A percentile compares a stretch with the other conserved stretches of the same genome.
Conservation (phyloP, 2,113 vertebrate species). For the Phalacrocorax carbo region DNA sequence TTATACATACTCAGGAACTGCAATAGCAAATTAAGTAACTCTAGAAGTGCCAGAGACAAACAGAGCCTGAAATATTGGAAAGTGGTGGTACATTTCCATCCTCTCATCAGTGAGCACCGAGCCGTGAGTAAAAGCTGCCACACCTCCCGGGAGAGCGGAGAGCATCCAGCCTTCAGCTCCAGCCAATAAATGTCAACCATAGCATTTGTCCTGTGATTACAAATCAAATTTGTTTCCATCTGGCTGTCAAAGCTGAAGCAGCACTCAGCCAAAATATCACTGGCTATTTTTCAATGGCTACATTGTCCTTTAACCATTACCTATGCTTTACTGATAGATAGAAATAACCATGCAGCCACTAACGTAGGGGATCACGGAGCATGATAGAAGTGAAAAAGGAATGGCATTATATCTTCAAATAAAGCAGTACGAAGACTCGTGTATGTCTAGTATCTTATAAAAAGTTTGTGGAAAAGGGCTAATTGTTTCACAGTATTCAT, state of each 20-base stretch:
- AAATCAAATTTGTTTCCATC: neutral
- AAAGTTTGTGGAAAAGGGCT: neutral
- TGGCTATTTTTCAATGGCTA: neutral
- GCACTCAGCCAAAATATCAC: neutral
- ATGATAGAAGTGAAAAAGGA: too few species aligned
- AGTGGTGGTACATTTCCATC: neutral
- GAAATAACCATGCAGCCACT: neutral
- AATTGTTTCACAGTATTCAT: neutral
- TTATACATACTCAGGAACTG: neutral
- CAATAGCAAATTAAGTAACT: neutral
- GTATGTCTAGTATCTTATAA: neutral
- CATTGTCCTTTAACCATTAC: neutral
- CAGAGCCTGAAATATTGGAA: neutral
- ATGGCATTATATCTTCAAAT: neutral
- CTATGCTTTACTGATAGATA: neutral
- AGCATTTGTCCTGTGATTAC: neutral
- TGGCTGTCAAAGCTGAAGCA: neutral
- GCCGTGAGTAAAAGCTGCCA: neutral
- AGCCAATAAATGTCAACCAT: neutral
- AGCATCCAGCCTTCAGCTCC: neutral
- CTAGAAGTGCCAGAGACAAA: neutral
- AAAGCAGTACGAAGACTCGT: neutral
- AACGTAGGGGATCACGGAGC: neutral
- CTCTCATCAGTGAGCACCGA: rapidly evolving
- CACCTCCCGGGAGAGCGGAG: neutral